These are phyloP conservation scores for Microtus ochrogaster DNA, from an alignment of 2,113 vertebrate species.

Conservation along the genomic window DNA sequence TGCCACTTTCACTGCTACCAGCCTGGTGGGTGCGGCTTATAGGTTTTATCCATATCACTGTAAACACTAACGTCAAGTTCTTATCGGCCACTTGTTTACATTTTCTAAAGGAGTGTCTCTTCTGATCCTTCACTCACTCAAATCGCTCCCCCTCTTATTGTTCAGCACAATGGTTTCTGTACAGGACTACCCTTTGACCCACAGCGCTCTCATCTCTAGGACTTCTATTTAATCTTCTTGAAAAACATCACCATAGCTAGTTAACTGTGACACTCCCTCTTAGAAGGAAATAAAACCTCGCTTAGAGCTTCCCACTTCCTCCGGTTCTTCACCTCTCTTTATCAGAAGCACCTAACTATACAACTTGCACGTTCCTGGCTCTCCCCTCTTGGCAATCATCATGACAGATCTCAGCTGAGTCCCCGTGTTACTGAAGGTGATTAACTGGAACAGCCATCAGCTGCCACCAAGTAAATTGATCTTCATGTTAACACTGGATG, in stretches of 20 bases:
- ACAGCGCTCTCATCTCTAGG: not conserved
- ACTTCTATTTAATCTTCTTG: not conserved
- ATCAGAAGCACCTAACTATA: not conserved
- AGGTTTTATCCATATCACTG: no score
- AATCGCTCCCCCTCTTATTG: not conserved
- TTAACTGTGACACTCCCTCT: not conserved
- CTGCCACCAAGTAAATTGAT: not conserved
- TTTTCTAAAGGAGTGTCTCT: not conserved
- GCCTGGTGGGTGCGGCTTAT: no score
- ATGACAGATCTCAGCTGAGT: not conserved
- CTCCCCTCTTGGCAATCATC: not conserved
- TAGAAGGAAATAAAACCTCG: not conserved
- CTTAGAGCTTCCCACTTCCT: not conserved
- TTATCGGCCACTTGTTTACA: not conserved
- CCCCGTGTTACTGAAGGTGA: not conserved
- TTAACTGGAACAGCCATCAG: not conserved
- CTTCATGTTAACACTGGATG: accelerated
- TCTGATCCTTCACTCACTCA: not conserved
- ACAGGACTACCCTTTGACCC: not conserved
- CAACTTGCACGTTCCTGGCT: not conserved
- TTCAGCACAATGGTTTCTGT: not conserved
- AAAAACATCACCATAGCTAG: not conserved
- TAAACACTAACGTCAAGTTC: not conserved
- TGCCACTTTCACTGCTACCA: no score
- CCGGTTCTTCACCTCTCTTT: not conserved